These are phyloP conservation scores for Drosophila borealis DNA, from an alignment of 2,888 invertebrate species.

Conservation along the genomic window DNA sequence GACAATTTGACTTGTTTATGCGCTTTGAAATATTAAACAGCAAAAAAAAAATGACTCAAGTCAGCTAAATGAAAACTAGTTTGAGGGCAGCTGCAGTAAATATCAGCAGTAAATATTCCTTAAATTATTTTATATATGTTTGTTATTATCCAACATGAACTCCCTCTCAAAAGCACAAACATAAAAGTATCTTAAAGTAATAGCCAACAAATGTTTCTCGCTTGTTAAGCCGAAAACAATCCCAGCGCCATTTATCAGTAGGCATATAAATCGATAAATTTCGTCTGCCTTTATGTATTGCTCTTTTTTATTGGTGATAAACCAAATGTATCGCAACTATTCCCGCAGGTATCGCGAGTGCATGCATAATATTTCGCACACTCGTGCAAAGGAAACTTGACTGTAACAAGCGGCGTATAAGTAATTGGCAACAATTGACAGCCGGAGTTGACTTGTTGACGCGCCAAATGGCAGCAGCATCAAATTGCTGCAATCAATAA, in stretches of 20 bases:
- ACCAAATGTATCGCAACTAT: slow-evolving; percentile 5
- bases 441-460: slow-evolving; percentile 14
- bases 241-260: neutral
- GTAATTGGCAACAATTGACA: slow-evolving; percentile 28
- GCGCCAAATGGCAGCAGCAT: slow-evolving; percentile 11
- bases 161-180: too few species aligned
- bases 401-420: neutral
- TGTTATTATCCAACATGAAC: too few species aligned
- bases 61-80: neutral
- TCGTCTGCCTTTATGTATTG: neutral
- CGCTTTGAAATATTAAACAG: neutral
- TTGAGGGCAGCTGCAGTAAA: too few species aligned
- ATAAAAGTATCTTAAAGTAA: too few species aligned
- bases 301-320: slow-evolving; percentile 5
- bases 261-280: slow-evolving; percentile 12
- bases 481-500: slow-evolving; percentile 19
- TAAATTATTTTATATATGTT: too few species aligned
- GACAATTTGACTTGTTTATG: slow-evolving; percentile 13
- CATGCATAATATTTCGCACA: slow-evolving; percentile 14
- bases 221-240: slow-evolving; percentile 6
- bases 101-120: too few species aligned
- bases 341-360: slow-evolving; percentile 4
- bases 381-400: neutral
- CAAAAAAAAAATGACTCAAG: neutral
- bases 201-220: neutral